Evolutionary conservation across 2,888 invertebrate genomes (phyloP), one percentile per base, ranked within the genome.

Genomic region (Eupeodes latifasciatus): DNA sequence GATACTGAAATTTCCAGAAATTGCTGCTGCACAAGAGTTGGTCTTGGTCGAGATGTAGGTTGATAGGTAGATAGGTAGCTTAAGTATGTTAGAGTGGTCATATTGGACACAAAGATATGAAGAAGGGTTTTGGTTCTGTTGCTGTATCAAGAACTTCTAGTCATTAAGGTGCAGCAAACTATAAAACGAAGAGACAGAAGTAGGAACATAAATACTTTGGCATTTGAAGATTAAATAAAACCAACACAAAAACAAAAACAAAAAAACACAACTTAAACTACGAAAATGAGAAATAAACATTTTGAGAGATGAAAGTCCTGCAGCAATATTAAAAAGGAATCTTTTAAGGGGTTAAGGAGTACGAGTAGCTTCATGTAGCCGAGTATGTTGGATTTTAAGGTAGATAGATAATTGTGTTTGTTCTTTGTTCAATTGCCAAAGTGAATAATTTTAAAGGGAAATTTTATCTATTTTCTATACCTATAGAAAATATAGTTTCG

Each of bases 101-200:
- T 69, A 27, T 47, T 11, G 53, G 16, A 36, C 44, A 27, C 27
- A 27, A 27, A 2, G 27, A 27, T 27, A 27, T 27, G 27, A 27
- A 27, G 27, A 47, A 59, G 76, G 40, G 5, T 6, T 9, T 7
- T 40, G 5, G 40, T 40, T 6, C 40, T 40, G 40, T 40, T 40
- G 6, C 40, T 40, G 40, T 5, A 40, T 9, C 5, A 40, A 40
- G 40, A 40, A 69, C 72, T 77, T 69, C 77, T 78, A 80, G 87
- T 77, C 84, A 84, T 88, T 84, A 88, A 84, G 81, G 80, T 84
- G 84, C 84, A 83, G 81, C 87, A 87, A 87, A 83, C 79, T 40
- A 40, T 87, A 72, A 83, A 87, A 83, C 82, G 69, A 87, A 80
- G 71, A 72, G 82, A 77, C 79, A 76, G 36, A 49, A 86, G 78